Conservation (phyloP, 2,797 vertebrate genomes). For the Acanthis flammea region DNA sequence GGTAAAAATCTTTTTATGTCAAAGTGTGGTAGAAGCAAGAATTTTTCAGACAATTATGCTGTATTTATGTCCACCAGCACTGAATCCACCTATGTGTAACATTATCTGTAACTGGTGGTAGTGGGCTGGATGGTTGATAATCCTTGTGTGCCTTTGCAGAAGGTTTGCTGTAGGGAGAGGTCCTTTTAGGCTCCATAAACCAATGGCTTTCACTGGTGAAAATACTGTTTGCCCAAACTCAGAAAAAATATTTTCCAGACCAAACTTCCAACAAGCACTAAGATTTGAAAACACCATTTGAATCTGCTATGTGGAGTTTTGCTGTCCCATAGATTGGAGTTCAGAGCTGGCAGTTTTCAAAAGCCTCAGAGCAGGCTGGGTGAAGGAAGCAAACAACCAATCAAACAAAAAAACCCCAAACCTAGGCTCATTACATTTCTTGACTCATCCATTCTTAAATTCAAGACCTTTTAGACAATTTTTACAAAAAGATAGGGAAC, state of each 20-base stretch:
- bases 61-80: rapidly evolving
- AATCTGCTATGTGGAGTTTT: not conserved
- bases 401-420: not conserved
- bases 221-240: not conserved
- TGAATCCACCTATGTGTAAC: not conserved
- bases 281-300: not conserved
- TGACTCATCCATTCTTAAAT: not conserved
- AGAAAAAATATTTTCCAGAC: not conserved
- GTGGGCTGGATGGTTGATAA: not conserved
- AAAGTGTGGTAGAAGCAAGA: not conserved
- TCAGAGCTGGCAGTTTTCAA: not conserved
- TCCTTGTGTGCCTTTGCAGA: not conserved
- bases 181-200: not conserved
- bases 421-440: not conserved
- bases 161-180: not conserved
- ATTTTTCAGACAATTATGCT: not conserved
- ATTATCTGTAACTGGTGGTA: not conserved
- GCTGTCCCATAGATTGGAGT: not conserved
- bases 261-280: not conserved
- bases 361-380: not conserved
- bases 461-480: not conserved
- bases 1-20: not conserved
- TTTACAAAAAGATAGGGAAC: not conserved
- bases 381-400: not conserved
- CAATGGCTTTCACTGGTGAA: not conserved